Evolutionary conservation across 1,140 invertebrate genomes (phyloP), one percentile per base, ranked within the genome.

Genomic region (Drosophila grimshawi): DNA sequence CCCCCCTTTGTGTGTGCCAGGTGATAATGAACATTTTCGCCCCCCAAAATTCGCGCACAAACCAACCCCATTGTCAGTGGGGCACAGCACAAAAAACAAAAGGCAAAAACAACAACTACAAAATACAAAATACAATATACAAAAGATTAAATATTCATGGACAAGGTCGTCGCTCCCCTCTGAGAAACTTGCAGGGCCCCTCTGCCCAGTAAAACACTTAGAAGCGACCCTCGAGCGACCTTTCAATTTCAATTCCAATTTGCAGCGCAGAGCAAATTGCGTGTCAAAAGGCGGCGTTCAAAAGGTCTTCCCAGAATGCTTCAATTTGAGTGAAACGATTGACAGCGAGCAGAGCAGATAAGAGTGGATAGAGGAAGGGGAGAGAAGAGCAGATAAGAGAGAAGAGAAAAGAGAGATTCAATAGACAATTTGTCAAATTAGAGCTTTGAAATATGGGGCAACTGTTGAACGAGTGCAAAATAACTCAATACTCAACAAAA

Each of bases 191-290:
- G 35, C 46, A 32, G 43, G 3, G 4, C 2, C 10, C 55, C 11
- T 7, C 19, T 10, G 2, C 11, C 53, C 35, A 39, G 2, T 39
- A 4, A 30, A 33, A 33, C 33, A 39, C 30, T 52, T n/a, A 39
- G 19, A 43, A n/a, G 10, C 66, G 30, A 19, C 49, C 46, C 55
- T 32, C n/a, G 19, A 35, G 49, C 59, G 41, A 39, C 60, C 39
- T 63, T 63, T 46, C 41, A 45, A 55, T 56, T 78, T 75, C 66
- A 73, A 43, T 78, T 65, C 73, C 75, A 74, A 74, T 73, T 52
- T 80, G 73, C 64, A 33, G 61, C 72, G 19, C 51, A 35, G 2
- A 43, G 27, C 62, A 85, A 80, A 78, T 86, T 75, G 82, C 81
- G 75, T 72, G 78, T 76, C 70, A 66, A 19, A 19, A 19, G 37